Evolutionary conservation across 1,140 invertebrate species (phyloP), one percentile per base, ranked within the genome.

Genomic region (Hycleus cichorii): DNA sequence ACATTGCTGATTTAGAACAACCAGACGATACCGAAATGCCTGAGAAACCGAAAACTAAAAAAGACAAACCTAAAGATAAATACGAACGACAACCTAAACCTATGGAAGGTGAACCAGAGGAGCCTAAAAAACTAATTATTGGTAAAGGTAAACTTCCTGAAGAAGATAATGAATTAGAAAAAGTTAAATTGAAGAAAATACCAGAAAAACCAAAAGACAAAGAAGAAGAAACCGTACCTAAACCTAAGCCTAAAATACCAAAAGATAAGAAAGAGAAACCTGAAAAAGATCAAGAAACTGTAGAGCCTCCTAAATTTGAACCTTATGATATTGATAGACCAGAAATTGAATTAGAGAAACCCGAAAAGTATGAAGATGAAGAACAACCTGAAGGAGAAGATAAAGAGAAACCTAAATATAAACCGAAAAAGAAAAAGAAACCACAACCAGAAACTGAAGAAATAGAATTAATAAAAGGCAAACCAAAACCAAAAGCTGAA

Each of bases 1-100:
- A 88, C 43, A 82, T 88, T 64, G 80, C 82, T 62, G 85, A 90
- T 68, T 67, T 91, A 43, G 80, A 82, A 67, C 80, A 86, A 60
- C 71, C 91, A 27, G 88, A 91, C 57, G 82, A 84, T 72, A 76
- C 84, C n/a, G 81, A 83, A 12, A 79, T 67, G n/a, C 57, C 68
- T 4, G 65, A 73, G 39, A 72, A 72, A 46, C 59, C 62, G 38
- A 64, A 66, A 58, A 50, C 65, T 1, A 69, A 72, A 62, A 66
- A 64, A 53, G 65, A 70, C 11, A 69, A 71, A 47, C 64, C 67
- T 25, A 53, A 47, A 12, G 64, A 60, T 11, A 68, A 66, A 65
- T 60, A 60, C 38, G 39, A 62, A 56, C 57, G 56, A 47, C 59
- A 64, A 61, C 62, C 61, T 8, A 63, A 62, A 50, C 50, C 63